These are phyloP conservation scores for Zonotrichia leucophrys DNA, from an alignment of 2,113 vertebrate species.

Conservation along the genomic window DNA sequence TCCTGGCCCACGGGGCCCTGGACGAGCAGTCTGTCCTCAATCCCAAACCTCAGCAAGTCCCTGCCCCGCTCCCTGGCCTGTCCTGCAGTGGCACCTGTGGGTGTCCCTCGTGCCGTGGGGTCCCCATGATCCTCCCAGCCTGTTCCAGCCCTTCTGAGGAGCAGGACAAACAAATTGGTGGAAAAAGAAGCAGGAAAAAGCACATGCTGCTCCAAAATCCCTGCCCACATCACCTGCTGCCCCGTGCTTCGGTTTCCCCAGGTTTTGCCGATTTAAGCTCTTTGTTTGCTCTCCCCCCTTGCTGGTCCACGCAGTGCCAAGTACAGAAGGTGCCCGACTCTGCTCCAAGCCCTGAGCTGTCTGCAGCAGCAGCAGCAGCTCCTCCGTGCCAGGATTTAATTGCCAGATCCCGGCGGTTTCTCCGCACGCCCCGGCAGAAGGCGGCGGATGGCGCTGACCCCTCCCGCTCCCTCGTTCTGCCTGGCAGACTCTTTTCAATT, in stretches of 20 bases:
- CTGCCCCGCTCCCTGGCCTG: not conserved
- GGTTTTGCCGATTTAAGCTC: not conserved
- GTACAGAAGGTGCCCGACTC: not conserved
- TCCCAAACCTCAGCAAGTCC: not conserved
- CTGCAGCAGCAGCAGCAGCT: not conserved
- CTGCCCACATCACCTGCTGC: not conserved
- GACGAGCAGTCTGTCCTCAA: not conserved
- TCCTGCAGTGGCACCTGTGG: fast-evolving
- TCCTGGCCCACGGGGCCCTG: not conserved
- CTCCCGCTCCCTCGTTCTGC: not conserved
- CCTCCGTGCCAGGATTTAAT: not conserved
- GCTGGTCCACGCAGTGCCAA: not conserved
- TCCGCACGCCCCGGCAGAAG: not conserved
- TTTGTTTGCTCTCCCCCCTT: not conserved
- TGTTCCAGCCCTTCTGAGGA: not conserved
- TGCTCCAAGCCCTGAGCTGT: not conserved
- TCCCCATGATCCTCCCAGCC: not conserved
- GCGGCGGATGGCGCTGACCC: not conserved
- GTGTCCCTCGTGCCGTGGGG: fast-evolving
- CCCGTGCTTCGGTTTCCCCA: not conserved
- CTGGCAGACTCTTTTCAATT: conserved; percentile 21
- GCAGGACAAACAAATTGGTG: not conserved
- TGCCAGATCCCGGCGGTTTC: not conserved
- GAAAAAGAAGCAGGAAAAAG: not conserved
- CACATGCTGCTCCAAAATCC: not conserved